These are phyloP conservation scores for Lampris megalopsis DNA, from an alignment of 2,113 vertebrate species.

Conservation along the genomic window DNA sequence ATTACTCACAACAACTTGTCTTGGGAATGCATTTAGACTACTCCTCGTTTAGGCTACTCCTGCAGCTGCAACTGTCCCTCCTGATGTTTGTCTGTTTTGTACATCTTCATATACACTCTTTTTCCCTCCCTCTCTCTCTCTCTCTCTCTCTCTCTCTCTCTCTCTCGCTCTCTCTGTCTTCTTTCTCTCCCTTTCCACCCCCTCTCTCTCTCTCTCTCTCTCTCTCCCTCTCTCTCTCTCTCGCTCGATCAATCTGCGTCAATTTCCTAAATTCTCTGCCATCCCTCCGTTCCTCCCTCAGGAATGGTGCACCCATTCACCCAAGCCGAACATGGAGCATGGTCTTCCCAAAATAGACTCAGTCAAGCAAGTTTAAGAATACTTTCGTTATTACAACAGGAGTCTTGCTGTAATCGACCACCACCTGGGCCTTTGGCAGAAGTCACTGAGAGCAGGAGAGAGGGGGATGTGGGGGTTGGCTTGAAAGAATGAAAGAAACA, in stretches of 20 bases:
- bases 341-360: constrained; percentile 61
- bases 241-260: too few relatives aligned
- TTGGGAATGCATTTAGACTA: constrained; percentile 44
- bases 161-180: background rate
- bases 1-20: constrained; percentile 61
- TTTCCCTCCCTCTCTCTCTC: constrained; percentile 11
- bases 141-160: constrained; percentile 2
- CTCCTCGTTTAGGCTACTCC: constrained; percentile 31
- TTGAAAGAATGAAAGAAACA: constrained; percentile 69
- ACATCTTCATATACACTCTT: constrained; percentile 48
- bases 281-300: constrained; percentile 23
- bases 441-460: constrained; percentile 51
- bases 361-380: constrained; percentile 66
- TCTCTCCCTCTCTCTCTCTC: too few relatives aligned
- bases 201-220: too few relatives aligned
- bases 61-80: constrained; percentile 35
- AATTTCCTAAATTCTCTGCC: constrained; percentile 5
- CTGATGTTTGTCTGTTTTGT: constrained; percentile 34
- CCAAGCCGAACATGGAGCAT: constrained; percentile 54
- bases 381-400: constrained; percentile 74
- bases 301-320: constrained; percentile 42
- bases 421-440: constrained; percentile 78
- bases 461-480: constrained; percentile 38
- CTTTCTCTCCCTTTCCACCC: too few relatives aligned
- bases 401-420: constrained; percentile 75